Conservation (phyloP, 1,140 invertebrate species). For the Latrodectus geometricus region DNA sequence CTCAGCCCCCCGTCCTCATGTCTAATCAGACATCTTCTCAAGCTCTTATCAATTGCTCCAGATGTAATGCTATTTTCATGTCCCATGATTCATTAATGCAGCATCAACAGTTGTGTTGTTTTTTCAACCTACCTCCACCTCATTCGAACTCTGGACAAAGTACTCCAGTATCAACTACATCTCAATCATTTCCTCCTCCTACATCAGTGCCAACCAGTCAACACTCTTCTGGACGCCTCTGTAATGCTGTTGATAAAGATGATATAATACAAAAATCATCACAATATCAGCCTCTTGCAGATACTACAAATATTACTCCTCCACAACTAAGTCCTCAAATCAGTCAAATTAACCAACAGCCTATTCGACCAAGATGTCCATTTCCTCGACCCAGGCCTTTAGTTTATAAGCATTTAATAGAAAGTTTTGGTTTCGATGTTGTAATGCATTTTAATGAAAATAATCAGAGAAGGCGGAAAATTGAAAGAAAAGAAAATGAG, state of each 20-base stretch:
- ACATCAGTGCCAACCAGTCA: conserved; percentile 11
- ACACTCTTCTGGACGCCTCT: neutral
- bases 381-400: conserved; percentile 63
- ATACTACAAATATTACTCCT: conserved; percentile 41
- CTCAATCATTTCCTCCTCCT: conserved; percentile 31
- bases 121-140: conserved; percentile 71
- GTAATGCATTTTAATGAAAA: conserved; percentile 97
- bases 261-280: conserved; percentile 13
- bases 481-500: conserved; percentile 63
- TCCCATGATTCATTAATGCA: conserved; percentile 79
- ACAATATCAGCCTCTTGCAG: conserved; percentile 17
- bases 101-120: conserved; percentile 64
- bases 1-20: conserved; percentile 47
- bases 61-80: conserved; percentile 82
- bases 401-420: conserved; percentile 85
- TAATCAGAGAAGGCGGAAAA: conserved; percentile 73
- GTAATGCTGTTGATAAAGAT: conserved; percentile 18
- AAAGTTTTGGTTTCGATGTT: conserved; percentile 94
- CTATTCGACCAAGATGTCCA: conserved; percentile 50
- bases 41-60: conserved; percentile 74
- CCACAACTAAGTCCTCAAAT: conserved; percentile 59
- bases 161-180: conserved; percentile 64
- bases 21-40: conserved; percentile 40
- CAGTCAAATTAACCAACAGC: conserved; percentile 36
- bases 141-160: conserved; percentile 64